Conservation (phyloP, 2,888 invertebrate species). For the Tromatobia lineatoria region DNA sequence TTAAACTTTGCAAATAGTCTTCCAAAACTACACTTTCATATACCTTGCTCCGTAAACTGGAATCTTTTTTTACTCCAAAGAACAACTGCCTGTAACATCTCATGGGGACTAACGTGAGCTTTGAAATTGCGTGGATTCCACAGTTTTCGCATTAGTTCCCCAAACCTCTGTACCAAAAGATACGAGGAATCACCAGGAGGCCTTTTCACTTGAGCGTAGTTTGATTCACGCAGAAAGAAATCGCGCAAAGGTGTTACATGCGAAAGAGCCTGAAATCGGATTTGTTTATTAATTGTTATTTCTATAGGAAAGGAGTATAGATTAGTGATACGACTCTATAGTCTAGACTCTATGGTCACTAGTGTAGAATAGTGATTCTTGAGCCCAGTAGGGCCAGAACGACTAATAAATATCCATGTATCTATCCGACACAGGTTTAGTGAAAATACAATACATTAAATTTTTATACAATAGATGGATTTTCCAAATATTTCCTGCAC, state of each 20-base stretch:
- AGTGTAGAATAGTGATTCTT: too few species aligned
- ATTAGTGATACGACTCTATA: too few species aligned
- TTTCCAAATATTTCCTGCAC: too few species aligned
- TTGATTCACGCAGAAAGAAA: conserved; percentile 97
- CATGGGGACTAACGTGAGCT: conserved; percentile 99
- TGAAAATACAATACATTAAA: too few species aligned
- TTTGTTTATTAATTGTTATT: neutral
- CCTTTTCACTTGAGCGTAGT: conserved; percentile 94
- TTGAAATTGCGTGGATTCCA: conserved; percentile 99
- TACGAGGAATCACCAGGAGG: conserved; percentile 98
- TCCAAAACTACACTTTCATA: too few species aligned
- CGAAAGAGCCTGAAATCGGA: conserved; percentile 92
- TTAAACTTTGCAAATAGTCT: too few species aligned
- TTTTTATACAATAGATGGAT: neutral
- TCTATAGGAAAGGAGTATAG: too few species aligned
- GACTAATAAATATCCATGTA: too few species aligned
- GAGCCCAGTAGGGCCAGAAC: too few species aligned
- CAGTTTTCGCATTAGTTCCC: conserved; percentile 97
- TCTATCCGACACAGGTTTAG: too few species aligned
- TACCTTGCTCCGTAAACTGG: conserved; percentile 99
- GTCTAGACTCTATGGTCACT: too few species aligned
- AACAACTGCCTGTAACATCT: conserved; percentile 99
- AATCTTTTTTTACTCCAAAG: conserved; percentile 98
- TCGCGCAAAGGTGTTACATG: conserved; percentile 98
- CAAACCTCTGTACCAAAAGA: conserved; percentile 96